Evolutionary conservation across 2,888 invertebrate genomes (phyloP).

Genomic region (Chirona hameri): DNA sequence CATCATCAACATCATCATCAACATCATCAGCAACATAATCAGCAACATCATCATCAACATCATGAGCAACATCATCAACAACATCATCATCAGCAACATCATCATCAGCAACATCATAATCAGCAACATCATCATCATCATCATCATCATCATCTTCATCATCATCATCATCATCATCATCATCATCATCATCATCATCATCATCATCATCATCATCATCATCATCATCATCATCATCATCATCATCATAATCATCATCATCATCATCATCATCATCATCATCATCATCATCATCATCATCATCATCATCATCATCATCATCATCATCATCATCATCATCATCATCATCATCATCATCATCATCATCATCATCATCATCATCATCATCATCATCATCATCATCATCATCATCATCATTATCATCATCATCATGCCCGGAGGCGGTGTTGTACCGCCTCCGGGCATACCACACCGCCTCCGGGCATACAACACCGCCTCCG

Average conservation of each 20-base stretch:
- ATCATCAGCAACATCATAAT: too few relatives aligned
- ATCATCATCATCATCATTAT: constrained; percentile 22
- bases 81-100: too few relatives aligned
- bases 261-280: constrained; percentile 22
- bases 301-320: constrained; percentile 22
- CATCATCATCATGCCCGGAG: background rate
- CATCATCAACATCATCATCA: too few relatives aligned
- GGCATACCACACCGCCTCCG: too few relatives aligned
- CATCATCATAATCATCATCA: too few relatives aligned
- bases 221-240: too few relatives aligned
- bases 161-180: constrained; percentile 22
- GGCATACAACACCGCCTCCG: too few relatives aligned
- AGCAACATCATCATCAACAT: too few relatives aligned
- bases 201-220: constrained; percentile 22
- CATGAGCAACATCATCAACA: too few relatives aligned
- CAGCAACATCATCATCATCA: too few relatives aligned
- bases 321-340: constrained; percentile 22
- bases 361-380: constrained; percentile 22
- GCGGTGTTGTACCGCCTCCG: background rate
- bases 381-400: constrained; percentile 22
- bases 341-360: constrained; percentile 22
- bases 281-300: constrained; percentile 22
- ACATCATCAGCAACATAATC: too few relatives aligned
- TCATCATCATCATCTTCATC: constrained; percentile 12
- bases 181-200: constrained; percentile 22